Conservation (phyloP, 2,113 vertebrate species). For the Chlamydotis undulata region DNA sequence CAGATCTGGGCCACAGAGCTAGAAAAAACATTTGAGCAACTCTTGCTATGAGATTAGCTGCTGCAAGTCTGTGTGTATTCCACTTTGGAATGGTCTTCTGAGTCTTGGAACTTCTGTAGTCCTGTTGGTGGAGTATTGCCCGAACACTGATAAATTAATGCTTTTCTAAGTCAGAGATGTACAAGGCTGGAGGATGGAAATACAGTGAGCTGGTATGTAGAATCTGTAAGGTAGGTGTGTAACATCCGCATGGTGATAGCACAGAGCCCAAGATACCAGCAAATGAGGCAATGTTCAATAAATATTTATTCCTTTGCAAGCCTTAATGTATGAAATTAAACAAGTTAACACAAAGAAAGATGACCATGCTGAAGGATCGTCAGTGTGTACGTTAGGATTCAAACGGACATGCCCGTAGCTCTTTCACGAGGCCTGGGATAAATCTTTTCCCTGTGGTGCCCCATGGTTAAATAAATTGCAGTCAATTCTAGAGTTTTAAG, state of each 20-base stretch:
- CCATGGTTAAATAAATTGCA: neutral
- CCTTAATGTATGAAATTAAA: neutral
- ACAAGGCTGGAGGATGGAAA: neutral
- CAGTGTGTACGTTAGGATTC: neutral
- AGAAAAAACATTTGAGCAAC: neutral
- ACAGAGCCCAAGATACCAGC: neutral
- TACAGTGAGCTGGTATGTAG: neutral
- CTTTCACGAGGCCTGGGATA: neutral
- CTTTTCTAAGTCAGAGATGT: neutral
- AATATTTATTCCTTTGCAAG: neutral
- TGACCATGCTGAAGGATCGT: neutral
- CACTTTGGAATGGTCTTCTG: neutral
- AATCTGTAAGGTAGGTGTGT: neutral
- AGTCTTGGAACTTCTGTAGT: neutral
- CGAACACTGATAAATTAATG: neutral
- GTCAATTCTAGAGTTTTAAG: neutral
- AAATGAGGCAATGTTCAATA: neutral
- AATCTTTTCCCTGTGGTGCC: neutral
- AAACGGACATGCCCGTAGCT: neutral
- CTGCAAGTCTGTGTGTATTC: accelerated
- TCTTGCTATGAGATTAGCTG: neutral
- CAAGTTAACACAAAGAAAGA: neutral
- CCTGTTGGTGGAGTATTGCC: neutral
- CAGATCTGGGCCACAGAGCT: neutral
- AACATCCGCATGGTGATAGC: neutral